Evolutionary conservation across 2,888 invertebrate species (phyloP), one percentile per base, ranked within the genome.

Genomic region (Aporophyla lueneburgensis): DNA sequence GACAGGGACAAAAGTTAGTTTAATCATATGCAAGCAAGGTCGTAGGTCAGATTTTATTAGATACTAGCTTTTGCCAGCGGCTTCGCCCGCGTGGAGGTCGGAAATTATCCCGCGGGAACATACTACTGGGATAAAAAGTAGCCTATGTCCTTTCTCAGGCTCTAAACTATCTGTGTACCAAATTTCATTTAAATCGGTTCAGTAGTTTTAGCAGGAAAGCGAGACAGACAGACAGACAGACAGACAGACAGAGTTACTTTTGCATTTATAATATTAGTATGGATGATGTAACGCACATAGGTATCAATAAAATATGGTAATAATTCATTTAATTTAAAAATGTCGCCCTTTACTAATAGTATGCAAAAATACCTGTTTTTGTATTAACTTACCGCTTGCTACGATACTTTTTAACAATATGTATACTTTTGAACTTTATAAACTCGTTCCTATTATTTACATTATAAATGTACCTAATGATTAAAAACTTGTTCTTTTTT

Each of bases 361-460:
- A 51, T 21, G 40, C n/a, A 54, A n/a, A 79, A 21, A 69, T 66
- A 70, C 59, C 43, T 40, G 70, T 70, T 61, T 51, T 24, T 62
- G 5, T 67, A 71, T 24, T 58, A 51, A 71, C 24, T 24, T 24
- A 33, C 14, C 27, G 9, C 5, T 12, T 53, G 33, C 49, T 40
- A 49, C 5, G 2, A 43, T 56, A 21, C 24, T 43, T 59, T 69
- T 72, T 54, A 24, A 24, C 10, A 33, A 49, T 1, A 19, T n/a
- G n/a, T n/a, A n/a, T 14, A 67, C 61, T 51, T 78, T 76, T 79
- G 67, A 77, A 82, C 67, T 77, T 78, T 82, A 53, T n/a, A 68
- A 76, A 82, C 77, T n/a, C 1, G 77, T 79, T 78, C 7, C n/a
- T 66, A 67, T 76, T 81, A 51, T 53, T 81, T 33, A 67, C 49